Base-by-base conservation (phyloP, 2,888 invertebrate species). In the Tricholauxania praeusta region DNA sequence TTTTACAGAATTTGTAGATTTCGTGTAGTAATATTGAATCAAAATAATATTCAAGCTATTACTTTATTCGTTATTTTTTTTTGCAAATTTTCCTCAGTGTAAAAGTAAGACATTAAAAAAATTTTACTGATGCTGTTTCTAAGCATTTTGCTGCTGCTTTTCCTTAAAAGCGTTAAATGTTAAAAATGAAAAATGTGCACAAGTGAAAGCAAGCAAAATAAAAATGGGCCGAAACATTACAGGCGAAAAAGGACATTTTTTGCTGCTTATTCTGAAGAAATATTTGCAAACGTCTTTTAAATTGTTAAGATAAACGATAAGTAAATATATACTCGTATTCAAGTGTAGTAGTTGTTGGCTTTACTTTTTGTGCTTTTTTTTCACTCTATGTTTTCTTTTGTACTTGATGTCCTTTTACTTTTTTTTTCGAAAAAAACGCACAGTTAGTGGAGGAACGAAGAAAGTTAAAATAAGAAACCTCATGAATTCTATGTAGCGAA, bases 241-340 rank as follows among this genome's bases (percentile, higher is more conserved):
- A 22, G 51, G 52, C 64, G 32, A 17, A 47, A 28, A 49, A 69
- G 69, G 66, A 72, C 66, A 64, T 74, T 74, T 74, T 28, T 66
- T 67, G 2, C 39, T 32, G 63, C 63, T 47, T 28, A 48, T 59
- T 63, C 14, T 72, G 72, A 74, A 71, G 72, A 71, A 75, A 71
- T 75, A 60, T 75, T 75, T 72, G 72, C 72, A 63, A 57, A 67
- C 57, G 64, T 51, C 62, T 72, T 51, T 62, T 64, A 63, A 66
- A 74, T 71, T 71, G 57, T 74, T 62, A 67, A 57, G 59, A 49
- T 71, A 71, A 74, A 74, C 71, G 71, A 67, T 71, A 64, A 74
- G 74, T 74, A 71, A 74, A 71, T 74, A 67, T 63, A 71, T 51
- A n/a, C 49, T 19, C 53, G 53, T 15, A 53, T 39, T 62, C 15